Conservation (phyloP, 2,113 vertebrate species). For the Megatriorchis doriae region DNA sequence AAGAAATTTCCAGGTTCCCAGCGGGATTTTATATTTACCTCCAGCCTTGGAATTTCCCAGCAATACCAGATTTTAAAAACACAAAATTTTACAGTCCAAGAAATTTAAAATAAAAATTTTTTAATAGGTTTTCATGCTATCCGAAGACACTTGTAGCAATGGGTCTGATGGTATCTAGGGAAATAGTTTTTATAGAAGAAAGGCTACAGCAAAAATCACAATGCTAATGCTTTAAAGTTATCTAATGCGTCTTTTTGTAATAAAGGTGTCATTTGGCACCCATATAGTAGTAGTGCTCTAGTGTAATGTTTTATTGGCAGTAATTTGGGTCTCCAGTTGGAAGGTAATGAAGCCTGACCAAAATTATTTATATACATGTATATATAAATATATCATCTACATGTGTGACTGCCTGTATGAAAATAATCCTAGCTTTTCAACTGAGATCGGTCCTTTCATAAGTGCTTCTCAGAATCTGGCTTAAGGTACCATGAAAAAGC, state of each 20-base stretch:
- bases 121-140: neutral
- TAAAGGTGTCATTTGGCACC: neutral
- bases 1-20: neutral
- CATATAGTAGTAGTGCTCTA: neutral
- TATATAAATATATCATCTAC: neutral
- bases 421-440: neutral
- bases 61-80: neutral
- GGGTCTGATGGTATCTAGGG: neutral
- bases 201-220: neutral
- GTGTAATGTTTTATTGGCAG: neutral
- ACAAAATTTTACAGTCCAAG: neutral
- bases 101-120: neutral
- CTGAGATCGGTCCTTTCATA: neutral
- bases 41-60: neutral
- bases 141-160: neutral
- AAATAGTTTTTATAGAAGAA: neutral
- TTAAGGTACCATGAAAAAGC: neutral
- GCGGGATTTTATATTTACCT: neutral
- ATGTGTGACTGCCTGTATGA: neutral
- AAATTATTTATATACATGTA: neutral
- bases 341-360: neutral
- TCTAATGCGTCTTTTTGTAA: neutral
- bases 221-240: neutral
- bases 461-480: neutral
- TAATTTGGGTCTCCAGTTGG: neutral